These are phyloP conservation scores for Gymnarchus niloticus DNA, from an alignment of 2,113 vertebrate genomes.

Conservation along the genomic window DNA sequence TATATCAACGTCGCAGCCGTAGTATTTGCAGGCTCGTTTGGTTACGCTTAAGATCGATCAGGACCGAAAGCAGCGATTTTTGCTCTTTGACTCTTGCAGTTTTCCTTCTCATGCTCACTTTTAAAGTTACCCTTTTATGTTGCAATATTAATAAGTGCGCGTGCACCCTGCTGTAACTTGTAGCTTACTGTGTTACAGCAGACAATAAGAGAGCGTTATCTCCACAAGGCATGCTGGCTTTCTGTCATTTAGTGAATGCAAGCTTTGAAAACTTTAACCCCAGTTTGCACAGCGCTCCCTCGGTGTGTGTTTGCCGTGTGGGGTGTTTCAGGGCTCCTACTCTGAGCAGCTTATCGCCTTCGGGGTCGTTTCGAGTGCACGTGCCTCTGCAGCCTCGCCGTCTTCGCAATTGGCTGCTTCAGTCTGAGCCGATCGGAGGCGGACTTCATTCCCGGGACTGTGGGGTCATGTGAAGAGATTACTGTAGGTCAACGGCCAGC, in stretches of 20 bases:
- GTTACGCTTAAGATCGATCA: neutral
- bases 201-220: neutral
- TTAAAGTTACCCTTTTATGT: neutral
- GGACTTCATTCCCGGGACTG: neutral
- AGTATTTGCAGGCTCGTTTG: neutral
- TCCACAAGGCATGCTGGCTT: neutral
- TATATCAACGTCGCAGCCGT: neutral
- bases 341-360: neutral
- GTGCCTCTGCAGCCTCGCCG: neutral
- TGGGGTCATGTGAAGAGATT: neutral
- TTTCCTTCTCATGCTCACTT: too few species aligned
- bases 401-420: conserved; percentile 4
- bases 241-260: neutral
- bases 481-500: neutral
- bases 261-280: neutral
- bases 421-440: conserved; percentile 16
- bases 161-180: neutral
- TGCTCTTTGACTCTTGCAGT: neutral
- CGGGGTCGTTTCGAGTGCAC: neutral
- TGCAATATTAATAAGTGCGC: neutral
- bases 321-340: neutral
- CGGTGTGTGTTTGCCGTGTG: neutral
- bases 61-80: neutral
- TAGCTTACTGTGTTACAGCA: neutral
- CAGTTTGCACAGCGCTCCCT: neutral